These are phyloP conservation scores for Myopa tessellatipennis DNA, from an alignment of 2,888 invertebrate genomes.

Conservation along the genomic window DNA sequence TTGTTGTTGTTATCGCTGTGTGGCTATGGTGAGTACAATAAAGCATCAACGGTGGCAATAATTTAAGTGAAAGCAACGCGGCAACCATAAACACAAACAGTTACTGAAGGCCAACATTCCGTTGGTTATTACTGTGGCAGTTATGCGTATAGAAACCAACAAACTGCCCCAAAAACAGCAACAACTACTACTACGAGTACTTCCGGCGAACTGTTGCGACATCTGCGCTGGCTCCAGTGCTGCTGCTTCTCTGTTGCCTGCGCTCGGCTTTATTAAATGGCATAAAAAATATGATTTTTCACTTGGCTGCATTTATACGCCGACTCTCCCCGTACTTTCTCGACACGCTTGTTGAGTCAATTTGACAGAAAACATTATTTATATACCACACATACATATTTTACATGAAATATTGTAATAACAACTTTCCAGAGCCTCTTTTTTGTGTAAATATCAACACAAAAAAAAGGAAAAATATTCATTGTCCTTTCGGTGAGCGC, in stretches of 20 bases:
- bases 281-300: conserved; percentile 58
- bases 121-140: conserved; percentile 15
- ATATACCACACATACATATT: background rate
- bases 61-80: conserved; percentile 46
- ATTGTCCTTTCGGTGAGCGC: background rate
- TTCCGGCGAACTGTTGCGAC: conserved; percentile 29
- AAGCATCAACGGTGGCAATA: conserved; percentile 50
- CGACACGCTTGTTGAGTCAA: conserved; percentile 35
- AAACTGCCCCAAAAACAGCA: conserved; percentile 39
- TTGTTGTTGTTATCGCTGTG: background rate
- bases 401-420: conserved; percentile 4
- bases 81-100: conserved; percentile 14
- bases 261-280: conserved; percentile 49
- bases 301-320: conserved; percentile 46
- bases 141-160: background rate
- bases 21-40: conserved; percentile 15
- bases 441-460: background rate
- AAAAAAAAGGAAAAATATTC: background rate
- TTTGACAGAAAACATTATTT: conserved; percentile 38
- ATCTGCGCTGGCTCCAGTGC: conserved; percentile 24
- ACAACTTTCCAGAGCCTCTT: background rate
- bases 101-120: background rate
- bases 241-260: conserved; percentile 22
- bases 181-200: conserved; percentile 8
- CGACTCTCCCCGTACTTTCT: conserved; percentile 1